Evolutionary conservation across 2,888 invertebrate species (phyloP), one percentile per base, ranked within the genome.

Genomic region (Ormia ochracea): DNA sequence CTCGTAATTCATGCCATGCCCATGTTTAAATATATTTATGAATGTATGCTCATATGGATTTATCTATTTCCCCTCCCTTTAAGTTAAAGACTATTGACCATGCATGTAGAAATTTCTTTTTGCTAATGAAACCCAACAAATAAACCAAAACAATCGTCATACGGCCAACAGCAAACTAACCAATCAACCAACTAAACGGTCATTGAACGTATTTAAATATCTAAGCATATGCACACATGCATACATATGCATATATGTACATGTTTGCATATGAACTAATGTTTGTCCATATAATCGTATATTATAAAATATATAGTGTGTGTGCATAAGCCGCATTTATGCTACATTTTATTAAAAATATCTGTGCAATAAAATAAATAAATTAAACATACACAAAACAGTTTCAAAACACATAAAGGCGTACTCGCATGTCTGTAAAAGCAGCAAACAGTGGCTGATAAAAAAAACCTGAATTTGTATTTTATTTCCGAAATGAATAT

Each of bases 191-290:
- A 68, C 58, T 14, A 50, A 54, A 48, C 66, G 74, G 75, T 76
- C 75, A 76, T 76, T 76, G 75, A 76, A 76, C 75, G 75, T 68
- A 7, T 33, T n/a, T 33, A 41, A 52, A 23, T 41, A 17, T 59
- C 26, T 38, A 14, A 19, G 36, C 2, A 17, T 48, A 28, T 63
- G 19, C 36, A 36, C 38, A n/a, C 48, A n/a, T 17, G n/a, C n/a
- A n/a, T n/a, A n/a, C n/a, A n/a, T n/a, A n/a, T n/a, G n/a, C n/a
- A n/a, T n/a, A n/a, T n/a, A n/a, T n/a, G n/a, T n/a, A n/a, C n/a
- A n/a, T n/a, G n/a, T n/a, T n/a, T n/a, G n/a, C n/a, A n/a, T n/a
- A n/a, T n/a, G n/a, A n/a, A n/a, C n/a, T n/a, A n/a, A n/a, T n/a
- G n/a, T n/a, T n/a, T n/a, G n/a, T n/a, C n/a, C n/a, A n/a, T n/a